These are phyloP conservation scores for Illadopsis cleaveri DNA, from an alignment of 2,113 vertebrate genomes.

Conservation along the genomic window DNA sequence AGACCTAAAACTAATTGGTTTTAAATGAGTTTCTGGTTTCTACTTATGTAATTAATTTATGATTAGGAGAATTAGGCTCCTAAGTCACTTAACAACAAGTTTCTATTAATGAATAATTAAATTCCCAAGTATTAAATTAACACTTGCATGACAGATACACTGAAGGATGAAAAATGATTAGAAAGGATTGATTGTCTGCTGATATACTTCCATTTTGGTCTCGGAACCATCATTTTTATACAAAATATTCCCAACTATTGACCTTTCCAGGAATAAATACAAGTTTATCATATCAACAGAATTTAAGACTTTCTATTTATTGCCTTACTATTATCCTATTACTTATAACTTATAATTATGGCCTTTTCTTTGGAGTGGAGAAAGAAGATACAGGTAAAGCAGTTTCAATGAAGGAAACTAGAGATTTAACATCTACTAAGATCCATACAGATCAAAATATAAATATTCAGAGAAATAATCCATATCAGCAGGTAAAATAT, in stretches of 20 bases:
- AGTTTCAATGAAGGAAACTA: not conserved
- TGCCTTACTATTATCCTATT: not conserved
- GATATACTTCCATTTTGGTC: not conserved
- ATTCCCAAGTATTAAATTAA: not conserved
- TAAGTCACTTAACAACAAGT: not conserved
- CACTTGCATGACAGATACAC: not conserved
- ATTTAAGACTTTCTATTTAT: not conserved
- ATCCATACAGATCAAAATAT: not conserved
- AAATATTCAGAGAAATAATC: not conserved
- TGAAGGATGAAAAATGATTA: not conserved
- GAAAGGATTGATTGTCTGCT: not conserved
- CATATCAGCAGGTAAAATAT: not conserved
- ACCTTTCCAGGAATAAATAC: not conserved
- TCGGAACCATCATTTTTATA: not conserved
- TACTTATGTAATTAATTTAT: not conserved
- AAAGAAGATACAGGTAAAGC: not conserved
- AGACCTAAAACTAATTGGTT: not conserved
- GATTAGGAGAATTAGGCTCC: not conserved
- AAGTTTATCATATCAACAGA: not conserved
- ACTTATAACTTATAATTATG: not conserved
- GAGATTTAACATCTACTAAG: not conserved
- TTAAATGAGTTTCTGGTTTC: not conserved
- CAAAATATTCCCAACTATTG: not conserved
- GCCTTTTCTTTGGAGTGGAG: not conserved
- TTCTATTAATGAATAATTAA: not conserved